Evolutionary conservation across 2,888 invertebrate species (phyloP).

Genomic region (Lasioglossum lativentre): DNA sequence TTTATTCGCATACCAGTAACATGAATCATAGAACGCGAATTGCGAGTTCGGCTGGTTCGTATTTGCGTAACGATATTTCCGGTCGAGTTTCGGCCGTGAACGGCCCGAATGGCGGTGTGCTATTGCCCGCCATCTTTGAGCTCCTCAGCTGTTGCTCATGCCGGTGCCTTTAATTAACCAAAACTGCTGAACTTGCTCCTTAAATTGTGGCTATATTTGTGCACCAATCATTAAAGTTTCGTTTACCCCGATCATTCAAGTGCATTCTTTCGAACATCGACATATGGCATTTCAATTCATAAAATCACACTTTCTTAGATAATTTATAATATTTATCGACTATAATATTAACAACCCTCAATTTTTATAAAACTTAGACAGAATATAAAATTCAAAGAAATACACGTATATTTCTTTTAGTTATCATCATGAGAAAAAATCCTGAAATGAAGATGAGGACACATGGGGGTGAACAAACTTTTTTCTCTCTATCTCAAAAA

Average conservation of each 20-base stretch:
- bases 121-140: neutral
- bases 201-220: neutral
- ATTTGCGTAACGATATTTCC: constrained; percentile 61
- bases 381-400: too few relatives aligned
- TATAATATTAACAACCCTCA: too few relatives aligned
- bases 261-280: neutral
- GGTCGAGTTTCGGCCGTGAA: constrained; percentile 38
- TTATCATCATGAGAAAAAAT: too few relatives aligned
- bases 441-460: too few relatives aligned
- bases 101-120: constrained; percentile 18
- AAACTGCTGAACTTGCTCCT: neutral
- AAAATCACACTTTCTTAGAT: too few relatives aligned
- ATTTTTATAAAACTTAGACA: too few relatives aligned
- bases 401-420: too few relatives aligned
- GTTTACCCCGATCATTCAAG: neutral
- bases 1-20: constrained; percentile 62
- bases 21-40: constrained; percentile 62
- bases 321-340: too few relatives aligned
- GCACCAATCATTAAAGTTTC: neutral
- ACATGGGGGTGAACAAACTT: too few relatives aligned
- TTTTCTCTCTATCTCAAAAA: too few relatives aligned
- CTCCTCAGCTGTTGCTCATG: constrained; percentile 1
- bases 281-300: neutral
- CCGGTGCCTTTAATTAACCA: neutral
- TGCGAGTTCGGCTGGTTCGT: constrained; percentile 45